phyloP scores from a whole-genome alignment of 2,797 vertebrate genomes.

The Sebastiscus tertius region DNA sequence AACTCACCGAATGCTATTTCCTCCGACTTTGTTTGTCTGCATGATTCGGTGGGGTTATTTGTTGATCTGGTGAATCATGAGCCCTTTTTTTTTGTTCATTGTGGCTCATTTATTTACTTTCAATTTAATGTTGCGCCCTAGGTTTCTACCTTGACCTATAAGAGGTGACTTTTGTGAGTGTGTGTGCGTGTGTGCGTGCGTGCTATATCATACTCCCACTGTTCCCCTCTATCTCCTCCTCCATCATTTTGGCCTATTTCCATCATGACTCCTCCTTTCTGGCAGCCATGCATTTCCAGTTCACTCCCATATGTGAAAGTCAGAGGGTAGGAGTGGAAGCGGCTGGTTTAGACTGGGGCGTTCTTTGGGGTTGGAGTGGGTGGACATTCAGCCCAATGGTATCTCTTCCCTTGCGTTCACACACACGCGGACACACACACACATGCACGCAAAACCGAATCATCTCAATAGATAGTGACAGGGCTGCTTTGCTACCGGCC shows the following conservation, averaged over 20 bases:
- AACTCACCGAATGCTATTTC: conserved; percentile 73
- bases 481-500: conserved; percentile 68
- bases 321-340: conserved; percentile 69
- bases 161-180: conserved; percentile 34
- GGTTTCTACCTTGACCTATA: conserved; percentile 51
- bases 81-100: conserved; percentile 33
- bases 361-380: conserved; percentile 73
- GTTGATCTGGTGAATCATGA: conserved; percentile 54
- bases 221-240: conserved; percentile 61
- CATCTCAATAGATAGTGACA: conserved; percentile 77
- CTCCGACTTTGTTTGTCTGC: conserved; percentile 69
- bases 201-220: conserved; percentile 49
- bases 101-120: conserved; percentile 49
- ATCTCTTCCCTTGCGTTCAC: conserved; percentile 32
- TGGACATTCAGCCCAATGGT: conserved; percentile 62
- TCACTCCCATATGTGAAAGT: conserved; percentile 80
- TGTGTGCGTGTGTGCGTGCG: conserved; percentile 2
- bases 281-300: conserved; percentile 73
- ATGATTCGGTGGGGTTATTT: conserved; percentile 57
- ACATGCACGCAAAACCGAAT: conserved; percentile 55
- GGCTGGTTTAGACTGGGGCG: conserved; percentile 71
- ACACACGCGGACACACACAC: conserved; percentile 3
- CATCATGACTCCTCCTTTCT: conserved; percentile 74
- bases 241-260: conserved; percentile 80
- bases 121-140: conserved; percentile 11